Evolutionary conservation across 2,888 invertebrate genomes (phyloP).

Genomic region (Troilus luridus): DNA sequence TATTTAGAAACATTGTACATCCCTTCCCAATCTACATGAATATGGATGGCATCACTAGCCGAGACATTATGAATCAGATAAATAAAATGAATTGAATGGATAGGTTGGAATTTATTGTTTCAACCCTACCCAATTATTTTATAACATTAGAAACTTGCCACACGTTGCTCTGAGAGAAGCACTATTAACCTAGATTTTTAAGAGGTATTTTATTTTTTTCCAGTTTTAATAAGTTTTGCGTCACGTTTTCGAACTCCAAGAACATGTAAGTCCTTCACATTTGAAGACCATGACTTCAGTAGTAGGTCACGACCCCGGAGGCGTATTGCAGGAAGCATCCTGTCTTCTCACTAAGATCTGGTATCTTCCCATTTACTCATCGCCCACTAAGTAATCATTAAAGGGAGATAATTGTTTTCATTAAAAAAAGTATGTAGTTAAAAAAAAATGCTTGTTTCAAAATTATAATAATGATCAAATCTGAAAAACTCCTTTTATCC

Average conservation of each 20-base stretch:
- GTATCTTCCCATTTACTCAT: not conserved
- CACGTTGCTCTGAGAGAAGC: not conserved
- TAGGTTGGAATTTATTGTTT: not conserved
- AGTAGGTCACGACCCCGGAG: not conserved
- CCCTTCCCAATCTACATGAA: too few relatives aligned
- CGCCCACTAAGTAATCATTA: too few relatives aligned
- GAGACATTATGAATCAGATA: too few relatives aligned
- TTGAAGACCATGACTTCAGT: not conserved
- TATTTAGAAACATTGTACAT: too few relatives aligned
- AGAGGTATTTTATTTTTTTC: not conserved
- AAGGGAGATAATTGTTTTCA: too few relatives aligned
- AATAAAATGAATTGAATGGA: not conserved
- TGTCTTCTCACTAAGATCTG: not conserved
- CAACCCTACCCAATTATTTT: not conserved
- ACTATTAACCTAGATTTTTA: not conserved
- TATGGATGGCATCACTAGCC: too few relatives aligned
- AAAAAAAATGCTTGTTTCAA: too few relatives aligned
- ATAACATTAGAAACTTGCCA: not conserved
- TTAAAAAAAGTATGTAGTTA: too few relatives aligned
- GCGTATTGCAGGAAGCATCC: not conserved
- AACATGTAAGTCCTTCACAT: conserved; percentile 2
- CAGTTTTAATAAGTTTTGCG: not conserved
- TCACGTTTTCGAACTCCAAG: not conserved
- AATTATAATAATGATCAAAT: too few relatives aligned
- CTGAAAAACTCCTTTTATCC: too few relatives aligned